Conservation (phyloP, 2,888 invertebrate species). For the Adelphocoris suturalis region DNA sequence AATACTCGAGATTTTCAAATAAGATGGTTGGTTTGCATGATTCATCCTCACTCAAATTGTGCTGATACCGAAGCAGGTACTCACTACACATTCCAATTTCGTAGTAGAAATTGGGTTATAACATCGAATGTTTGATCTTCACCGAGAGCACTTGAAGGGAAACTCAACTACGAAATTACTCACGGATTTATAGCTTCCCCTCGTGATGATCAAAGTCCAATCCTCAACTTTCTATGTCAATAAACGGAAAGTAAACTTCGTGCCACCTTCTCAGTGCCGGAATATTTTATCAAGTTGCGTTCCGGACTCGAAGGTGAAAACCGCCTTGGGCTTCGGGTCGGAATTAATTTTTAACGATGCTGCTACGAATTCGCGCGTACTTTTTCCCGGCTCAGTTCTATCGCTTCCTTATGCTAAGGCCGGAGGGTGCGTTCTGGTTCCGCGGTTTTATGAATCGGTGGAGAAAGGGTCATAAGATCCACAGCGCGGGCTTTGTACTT, state of each 20-base stretch:
- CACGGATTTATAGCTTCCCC: neutral
- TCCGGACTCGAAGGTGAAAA: conserved; percentile 8
- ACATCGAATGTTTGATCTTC: too few relatives aligned
- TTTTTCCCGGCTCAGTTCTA: neutral
- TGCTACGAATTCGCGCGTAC: neutral
- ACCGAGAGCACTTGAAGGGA: too few relatives aligned
- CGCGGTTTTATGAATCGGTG: neutral
- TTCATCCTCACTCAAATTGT: too few relatives aligned
- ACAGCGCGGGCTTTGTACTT: neutral
- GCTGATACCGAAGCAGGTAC: too few relatives aligned
- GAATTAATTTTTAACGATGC: neutral
- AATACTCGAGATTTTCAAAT: too few relatives aligned
- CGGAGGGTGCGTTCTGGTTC: neutral
- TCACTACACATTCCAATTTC: too few relatives aligned
- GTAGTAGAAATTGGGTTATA: too few relatives aligned
- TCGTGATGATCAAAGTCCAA: neutral
- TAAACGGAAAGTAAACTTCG: conserved; percentile 4
- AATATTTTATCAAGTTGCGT: neutral
- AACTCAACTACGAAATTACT: too few relatives aligned
- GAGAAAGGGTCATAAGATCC: neutral
- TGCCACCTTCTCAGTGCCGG: neutral
- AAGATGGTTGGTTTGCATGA: too few relatives aligned
- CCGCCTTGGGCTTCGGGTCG: neutral
- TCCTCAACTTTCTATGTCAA: neutral
- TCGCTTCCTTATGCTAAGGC: neutral